Evolutionary conservation across 2,113 vertebrate genomes (phyloP).

Genomic region (Micromys minutus): DNA sequence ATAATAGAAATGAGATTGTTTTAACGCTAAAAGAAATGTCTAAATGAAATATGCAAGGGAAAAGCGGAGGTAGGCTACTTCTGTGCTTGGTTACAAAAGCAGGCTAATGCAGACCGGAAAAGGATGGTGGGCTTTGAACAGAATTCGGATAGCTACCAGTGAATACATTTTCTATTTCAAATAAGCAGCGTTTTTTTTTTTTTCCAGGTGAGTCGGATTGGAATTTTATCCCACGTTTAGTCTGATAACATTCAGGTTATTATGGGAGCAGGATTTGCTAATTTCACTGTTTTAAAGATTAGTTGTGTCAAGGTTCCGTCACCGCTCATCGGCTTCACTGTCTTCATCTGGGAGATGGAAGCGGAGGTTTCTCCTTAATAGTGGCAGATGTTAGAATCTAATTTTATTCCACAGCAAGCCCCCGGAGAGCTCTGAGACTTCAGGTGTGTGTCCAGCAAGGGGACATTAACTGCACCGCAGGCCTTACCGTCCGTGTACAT

Average conservation of each 20-base stretch:
- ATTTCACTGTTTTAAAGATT: constrained; percentile 83
- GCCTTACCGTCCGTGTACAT: constrained; percentile 67
- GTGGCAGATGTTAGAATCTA: constrained; percentile 87
- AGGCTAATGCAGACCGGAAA: constrained; percentile 67
- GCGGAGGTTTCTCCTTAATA: constrained; percentile 81
- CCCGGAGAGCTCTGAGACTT: constrained; percentile 77
- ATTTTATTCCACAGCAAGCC: constrained; percentile 84
- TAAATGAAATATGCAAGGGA: constrained; percentile 65
- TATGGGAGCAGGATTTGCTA: constrained; percentile 80
- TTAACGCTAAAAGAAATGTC: constrained; percentile 63
- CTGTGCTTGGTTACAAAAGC: constrained; percentile 72
- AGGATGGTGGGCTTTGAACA: constrained; percentile 67
- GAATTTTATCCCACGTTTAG: constrained; percentile 83
- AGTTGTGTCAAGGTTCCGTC: constrained; percentile 85
- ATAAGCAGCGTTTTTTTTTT: constrained; percentile 76
- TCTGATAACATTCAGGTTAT: constrained; percentile 82
- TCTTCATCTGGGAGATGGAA: constrained; percentile 85
- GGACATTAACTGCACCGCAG: constrained; percentile 61
- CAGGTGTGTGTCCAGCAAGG: constrained; percentile 81
- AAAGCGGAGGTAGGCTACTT: constrained; percentile 57
- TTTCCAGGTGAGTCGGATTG: constrained; percentile 79
- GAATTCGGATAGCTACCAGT: constrained; percentile 69
- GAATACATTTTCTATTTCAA: constrained; percentile 75
- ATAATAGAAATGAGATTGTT: constrained; percentile 70
- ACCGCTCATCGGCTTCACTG: constrained; percentile 83